Conservation (phyloP, 2,888 invertebrate species). For the Gerosis bhagava region DNA sequence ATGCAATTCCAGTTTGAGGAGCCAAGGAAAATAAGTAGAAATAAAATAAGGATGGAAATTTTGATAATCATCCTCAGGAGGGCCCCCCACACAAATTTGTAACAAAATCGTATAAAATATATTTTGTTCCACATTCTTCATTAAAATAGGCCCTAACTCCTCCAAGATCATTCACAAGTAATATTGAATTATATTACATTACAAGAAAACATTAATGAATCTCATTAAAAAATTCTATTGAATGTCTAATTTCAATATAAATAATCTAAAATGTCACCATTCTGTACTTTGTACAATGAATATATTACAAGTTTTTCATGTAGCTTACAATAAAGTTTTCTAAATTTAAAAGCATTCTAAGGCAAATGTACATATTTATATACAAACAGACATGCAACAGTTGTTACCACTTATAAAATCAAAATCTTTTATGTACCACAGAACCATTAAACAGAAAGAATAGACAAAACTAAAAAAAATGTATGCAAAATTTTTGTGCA, state of each 20-base stretch:
- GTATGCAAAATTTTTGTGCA: slow-evolving; percentile 14
- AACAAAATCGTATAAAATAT: no score
- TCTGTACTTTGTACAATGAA: slow-evolving; percentile 37
- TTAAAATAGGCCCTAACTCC: slow-evolving; percentile 18
- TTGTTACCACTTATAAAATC: slow-evolving; percentile 1
- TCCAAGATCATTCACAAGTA: no score
- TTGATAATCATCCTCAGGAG: no score
- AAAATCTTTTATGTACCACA: not conserved
- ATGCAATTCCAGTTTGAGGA: no score
- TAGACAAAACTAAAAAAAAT: not conserved
- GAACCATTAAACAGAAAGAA: slow-evolving; percentile 5
- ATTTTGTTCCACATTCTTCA: no score
- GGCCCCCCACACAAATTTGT: no score
- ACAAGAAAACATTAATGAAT: no score
- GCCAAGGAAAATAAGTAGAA: no score
- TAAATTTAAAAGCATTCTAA: slow-evolving; percentile 13
- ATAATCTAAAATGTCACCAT: slow-evolving; percentile 29
- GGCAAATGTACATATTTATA: slow-evolving; percentile 12
- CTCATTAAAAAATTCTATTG: slow-evolving; percentile 12
- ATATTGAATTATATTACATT: no score
- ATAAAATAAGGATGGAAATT: no score
- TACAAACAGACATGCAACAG: slow-evolving; percentile 10
- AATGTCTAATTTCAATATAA: slow-evolving; percentile 10
- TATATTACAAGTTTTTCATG: slow-evolving; percentile 31
- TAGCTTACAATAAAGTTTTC: slow-evolving; percentile 5